Percentiles rank a stretch among this genome's conserved stretches.
phyloP scores from a whole-genome alignment of 1,140 invertebrate species.

The Diachasma alloeum region DNA sequence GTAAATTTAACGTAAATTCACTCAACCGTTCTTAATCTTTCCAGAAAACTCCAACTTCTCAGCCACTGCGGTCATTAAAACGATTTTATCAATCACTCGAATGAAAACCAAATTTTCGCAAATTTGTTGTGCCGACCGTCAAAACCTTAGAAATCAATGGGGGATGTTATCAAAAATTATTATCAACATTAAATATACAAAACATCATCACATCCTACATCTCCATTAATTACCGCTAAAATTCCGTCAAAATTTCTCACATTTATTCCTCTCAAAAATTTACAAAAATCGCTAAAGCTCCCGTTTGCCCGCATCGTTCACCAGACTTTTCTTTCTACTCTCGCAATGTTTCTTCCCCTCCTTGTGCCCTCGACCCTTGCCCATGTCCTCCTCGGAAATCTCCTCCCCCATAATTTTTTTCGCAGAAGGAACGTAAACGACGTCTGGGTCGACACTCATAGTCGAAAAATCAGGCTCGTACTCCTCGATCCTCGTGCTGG shows the following conservation, averaged over 20 bases:
- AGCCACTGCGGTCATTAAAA: too few relatives aligned
- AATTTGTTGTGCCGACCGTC: too few relatives aligned
- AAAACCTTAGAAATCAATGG: too few relatives aligned
- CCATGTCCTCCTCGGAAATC: neutral
- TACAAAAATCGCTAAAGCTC: neutral
- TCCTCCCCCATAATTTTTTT: neutral
- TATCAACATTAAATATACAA: too few relatives aligned
- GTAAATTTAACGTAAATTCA: too few relatives aligned
- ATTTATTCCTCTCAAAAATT: neutral
- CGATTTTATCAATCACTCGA: too few relatives aligned
- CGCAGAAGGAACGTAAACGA: constrained; percentile 48
- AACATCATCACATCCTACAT: too few relatives aligned
- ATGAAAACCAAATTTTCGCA: too few relatives aligned
- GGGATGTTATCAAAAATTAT: too few relatives aligned
- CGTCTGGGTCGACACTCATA: constrained; percentile 45
- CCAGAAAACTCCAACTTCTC: too few relatives aligned
- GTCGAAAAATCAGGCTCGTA: constrained; percentile 48
- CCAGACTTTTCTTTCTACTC: neutral
- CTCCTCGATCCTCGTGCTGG: constrained; percentile 37
- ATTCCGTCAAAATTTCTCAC: neutral
- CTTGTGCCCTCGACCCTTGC: neutral
- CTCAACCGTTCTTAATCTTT: too few relatives aligned
- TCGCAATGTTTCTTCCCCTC: neutral
- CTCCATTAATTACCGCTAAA: too few relatives aligned
- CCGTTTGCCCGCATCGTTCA: neutral